Conservation (phyloP, 2,888 invertebrate species). For the Netelia inedita region DNA sequence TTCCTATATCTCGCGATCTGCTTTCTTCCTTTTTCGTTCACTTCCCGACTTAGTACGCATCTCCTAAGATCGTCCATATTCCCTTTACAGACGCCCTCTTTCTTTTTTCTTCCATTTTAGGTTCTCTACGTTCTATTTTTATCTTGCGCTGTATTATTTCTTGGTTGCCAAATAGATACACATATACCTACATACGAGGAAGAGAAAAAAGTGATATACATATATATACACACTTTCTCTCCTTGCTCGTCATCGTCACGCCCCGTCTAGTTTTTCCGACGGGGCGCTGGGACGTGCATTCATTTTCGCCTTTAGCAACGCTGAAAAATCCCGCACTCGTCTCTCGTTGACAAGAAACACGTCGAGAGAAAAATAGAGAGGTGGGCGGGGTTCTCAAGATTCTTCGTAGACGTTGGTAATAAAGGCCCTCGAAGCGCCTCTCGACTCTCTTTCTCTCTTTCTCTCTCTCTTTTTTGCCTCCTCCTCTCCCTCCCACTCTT, state of each 20-base stretch:
- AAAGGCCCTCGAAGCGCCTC: constrained; percentile 81
- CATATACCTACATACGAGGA: not conserved
- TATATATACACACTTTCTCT: not conserved
- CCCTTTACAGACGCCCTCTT: not conserved
- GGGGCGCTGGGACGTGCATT: constrained; percentile 70
- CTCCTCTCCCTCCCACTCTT: constrained; percentile 15
- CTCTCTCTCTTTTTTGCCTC: constrained; percentile 32
- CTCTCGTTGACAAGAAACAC: constrained; percentile 49
- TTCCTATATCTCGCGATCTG: constrained; percentile 5
- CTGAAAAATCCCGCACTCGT: constrained; percentile 62
- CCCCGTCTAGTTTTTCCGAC: constrained; percentile 47
- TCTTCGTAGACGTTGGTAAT: constrained; percentile 80
- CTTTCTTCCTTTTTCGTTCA: constrained; percentile 38
- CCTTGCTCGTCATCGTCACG: constrained; percentile 8
- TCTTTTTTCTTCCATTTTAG: constrained; percentile 62
- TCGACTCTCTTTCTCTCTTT: constrained; percentile 64
- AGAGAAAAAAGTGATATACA: not conserved
- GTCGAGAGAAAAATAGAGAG: constrained; percentile 30
- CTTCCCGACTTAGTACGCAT: constrained; percentile 55
- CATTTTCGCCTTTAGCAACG: constrained; percentile 77
- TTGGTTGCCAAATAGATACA: not conserved
- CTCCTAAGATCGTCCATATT: constrained; percentile 47
- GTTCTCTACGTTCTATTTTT: constrained; percentile 68
- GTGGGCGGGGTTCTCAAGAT: constrained; percentile 70
- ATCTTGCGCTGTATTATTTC: constrained; percentile 27